Evolutionary conservation across 2,113 vertebrate species (phyloP), one percentile per base, ranked within the genome.

Genomic region (Tor tambroides): DNA sequence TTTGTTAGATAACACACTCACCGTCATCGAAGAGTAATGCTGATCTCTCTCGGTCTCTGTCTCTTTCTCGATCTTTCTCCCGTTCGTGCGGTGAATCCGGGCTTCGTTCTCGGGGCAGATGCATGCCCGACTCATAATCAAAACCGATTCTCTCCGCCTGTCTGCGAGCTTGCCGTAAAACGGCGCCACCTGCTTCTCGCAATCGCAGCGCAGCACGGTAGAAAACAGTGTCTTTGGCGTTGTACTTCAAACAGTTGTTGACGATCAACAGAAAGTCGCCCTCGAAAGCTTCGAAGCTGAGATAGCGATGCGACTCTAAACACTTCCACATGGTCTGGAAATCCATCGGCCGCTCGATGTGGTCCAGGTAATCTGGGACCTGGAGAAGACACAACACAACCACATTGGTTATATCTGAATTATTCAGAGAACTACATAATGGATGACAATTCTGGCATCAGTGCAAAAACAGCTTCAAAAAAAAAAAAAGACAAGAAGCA

Each of bases 231-330:
- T 99, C 98, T 96, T 99, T 99, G 94, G 98, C 97, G 7, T 99
- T 99, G 93, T 99, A 99, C 92, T 99, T 99, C 92, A 99, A 96
- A 92, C 98, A 99, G 93, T 99, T 99, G 96, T 96, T 98, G 91
- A 99, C 97, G 9, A 99, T 99, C 86, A 99, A 95, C 89, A 98
- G 96, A 89, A 99, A 99, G 95, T 99, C 97, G 8, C 96, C 95
- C 93, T 99, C 98, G 84, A 99, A 99, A 76, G 97, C 95, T 21
- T 99, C 97, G 0, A 99, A 98, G 84, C 96, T 98, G 94, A 97
- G 95, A 93, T 99, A 99, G 90, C 95, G 96, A 90, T 99, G 97
- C 69, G 96, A 96, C 92, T 99, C 98, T 89, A 99, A 93, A 88
- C 97, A 96, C 90, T 96, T 96, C 93, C 97, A 99, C 98, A 99